Percentiles rank a stretch among this genome's conserved stretches.
phyloP scores from a whole-genome alignment of 2,113 vertebrate genomes.

The Theristicus caerulescens region DNA sequence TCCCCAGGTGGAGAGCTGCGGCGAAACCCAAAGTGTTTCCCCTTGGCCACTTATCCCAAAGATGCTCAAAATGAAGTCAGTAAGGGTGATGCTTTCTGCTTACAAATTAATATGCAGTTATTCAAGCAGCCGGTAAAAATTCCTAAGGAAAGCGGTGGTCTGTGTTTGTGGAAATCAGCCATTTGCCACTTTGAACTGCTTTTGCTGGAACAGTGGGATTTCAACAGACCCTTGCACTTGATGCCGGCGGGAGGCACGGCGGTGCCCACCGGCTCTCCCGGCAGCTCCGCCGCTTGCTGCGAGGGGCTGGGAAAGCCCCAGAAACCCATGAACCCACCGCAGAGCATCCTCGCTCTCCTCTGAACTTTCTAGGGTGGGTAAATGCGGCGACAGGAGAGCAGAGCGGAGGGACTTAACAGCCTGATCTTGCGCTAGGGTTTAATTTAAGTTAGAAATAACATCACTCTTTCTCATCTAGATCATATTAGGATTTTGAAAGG shows the following conservation, averaged over 20 bases:
- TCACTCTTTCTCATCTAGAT: slow-evolving; percentile 51
- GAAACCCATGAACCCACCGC: not conserved
- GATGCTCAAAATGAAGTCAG: not conserved
- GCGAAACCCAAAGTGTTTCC: not conserved
- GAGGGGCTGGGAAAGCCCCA: not conserved
- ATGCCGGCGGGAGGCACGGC: fast-evolving
- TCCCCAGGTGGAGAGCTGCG: not conserved
- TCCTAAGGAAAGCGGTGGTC: not conserved
- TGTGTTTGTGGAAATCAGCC: not conserved
- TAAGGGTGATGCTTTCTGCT: not conserved
- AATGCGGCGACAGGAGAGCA: fast-evolving
- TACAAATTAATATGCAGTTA: not conserved
- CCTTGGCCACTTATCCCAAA: not conserved
- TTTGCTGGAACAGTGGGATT: not conserved
- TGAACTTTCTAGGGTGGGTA: not conserved
- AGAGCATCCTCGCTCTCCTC: not conserved
- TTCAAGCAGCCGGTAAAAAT: not conserved
- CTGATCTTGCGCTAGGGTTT: not conserved
- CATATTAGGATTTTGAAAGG: slow-evolving; percentile 62
- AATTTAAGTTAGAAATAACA: slow-evolving; percentile 61
- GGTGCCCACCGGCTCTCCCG: fast-evolving
- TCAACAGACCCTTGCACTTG: not conserved
- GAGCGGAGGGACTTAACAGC: not conserved
- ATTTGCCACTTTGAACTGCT: not conserved
- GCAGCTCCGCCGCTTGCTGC: fast-evolving